Evolutionary conservation across 2,797 vertebrate species (phyloP).

Genomic region (Chiroxiphia lanceolata): DNA sequence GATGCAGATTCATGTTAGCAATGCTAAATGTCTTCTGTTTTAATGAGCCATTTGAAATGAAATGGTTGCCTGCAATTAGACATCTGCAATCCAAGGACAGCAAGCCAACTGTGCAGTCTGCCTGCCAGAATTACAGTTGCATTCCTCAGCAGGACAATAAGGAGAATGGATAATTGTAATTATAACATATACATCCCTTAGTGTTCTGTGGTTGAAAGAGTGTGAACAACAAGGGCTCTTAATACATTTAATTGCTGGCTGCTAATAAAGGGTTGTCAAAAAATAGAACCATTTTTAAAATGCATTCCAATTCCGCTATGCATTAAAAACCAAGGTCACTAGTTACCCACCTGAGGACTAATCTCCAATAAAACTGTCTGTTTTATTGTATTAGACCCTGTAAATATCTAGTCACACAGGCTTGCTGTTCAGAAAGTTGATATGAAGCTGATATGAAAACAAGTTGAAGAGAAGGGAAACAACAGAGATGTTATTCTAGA

Average conservation of each 20-base stretch:
- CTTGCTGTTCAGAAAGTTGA: background rate
- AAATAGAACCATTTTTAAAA: constrained; percentile 64
- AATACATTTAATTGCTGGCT: constrained; percentile 77
- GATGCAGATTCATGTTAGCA: constrained; percentile 74
- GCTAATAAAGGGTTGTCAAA: constrained; percentile 75
- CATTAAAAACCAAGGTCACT: constrained; percentile 24
- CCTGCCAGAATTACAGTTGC: constrained; percentile 79
- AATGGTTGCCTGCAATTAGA: constrained; percentile 84
- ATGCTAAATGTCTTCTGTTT: constrained; percentile 75
- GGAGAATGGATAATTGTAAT: constrained; percentile 79
- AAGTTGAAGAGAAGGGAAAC: background rate
- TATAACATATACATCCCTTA: constrained; percentile 79
- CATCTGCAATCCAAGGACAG: constrained; percentile 79
- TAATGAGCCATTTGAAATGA: constrained; percentile 82
- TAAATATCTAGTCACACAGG: background rate
- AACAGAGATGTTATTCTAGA: background rate
- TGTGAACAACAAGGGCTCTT: constrained; percentile 78
- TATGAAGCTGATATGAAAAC: background rate
- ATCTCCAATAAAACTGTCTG: background rate
- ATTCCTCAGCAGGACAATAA: constrained; percentile 82
- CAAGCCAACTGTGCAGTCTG: constrained; percentile 71
- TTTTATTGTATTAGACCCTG: background rate
- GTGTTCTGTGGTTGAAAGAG: constrained; percentile 82
- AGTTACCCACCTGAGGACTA: constrained; percentile 37
- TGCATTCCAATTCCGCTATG: constrained; percentile 38